Base-by-base conservation (phyloP, 2,113 vertebrate genomes). In the Peucedramus taeniatus region DNA sequence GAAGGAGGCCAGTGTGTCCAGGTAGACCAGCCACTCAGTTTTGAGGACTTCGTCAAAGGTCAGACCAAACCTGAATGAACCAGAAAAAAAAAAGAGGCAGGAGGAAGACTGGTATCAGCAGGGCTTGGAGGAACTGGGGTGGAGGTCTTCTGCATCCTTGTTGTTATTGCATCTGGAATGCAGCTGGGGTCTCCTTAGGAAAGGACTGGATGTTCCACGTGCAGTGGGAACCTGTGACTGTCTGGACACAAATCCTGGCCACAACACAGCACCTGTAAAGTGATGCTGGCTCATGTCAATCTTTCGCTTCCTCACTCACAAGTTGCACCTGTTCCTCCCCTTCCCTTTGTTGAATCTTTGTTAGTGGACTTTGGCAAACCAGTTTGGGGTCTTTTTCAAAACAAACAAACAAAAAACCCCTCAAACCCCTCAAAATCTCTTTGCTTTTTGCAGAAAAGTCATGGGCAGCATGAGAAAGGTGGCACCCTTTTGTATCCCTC, bases 21-120 rank as follows among this genome's bases (percentile, higher is more conserved):
- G 97, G 97, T 99, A 99, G 16, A 13, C 1, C 16, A 99, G 1
- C 3, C 98, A 99, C 56, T 99, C 98, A 0, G 97, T 95, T 90
- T 99, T 98, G 87, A 99, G 98, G 77, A 98, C 98, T 93, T 99
- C 98, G 1, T 98, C 98, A 81, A 96, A 98, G 87, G 97, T 96
- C 42, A 97, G 85, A 27, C 99, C 98, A 31, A 99, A 99, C 97
- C 99, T 99, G 91, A 74, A 76, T 5, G 39, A 88, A 57, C 65
- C 27, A 94, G 69, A 64, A 18, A 45, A 35, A 40, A 49, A 20
- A 33, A 68, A 71, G 33, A 80, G 15, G 79, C 69, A 42, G 76
- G 39, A 37, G 30, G 28, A 74, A 50, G 31, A 51, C 2, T 20
- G 17, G 69, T 26, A 8, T 77, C 35, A 63, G 23, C 23, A 30